A percentile compares a stretch with the other conserved stretches of the same genome.
Evolutionary conservation across 2,113 vertebrate species (phyloP).

Genomic region (Pangasianodon gigas): DNA sequence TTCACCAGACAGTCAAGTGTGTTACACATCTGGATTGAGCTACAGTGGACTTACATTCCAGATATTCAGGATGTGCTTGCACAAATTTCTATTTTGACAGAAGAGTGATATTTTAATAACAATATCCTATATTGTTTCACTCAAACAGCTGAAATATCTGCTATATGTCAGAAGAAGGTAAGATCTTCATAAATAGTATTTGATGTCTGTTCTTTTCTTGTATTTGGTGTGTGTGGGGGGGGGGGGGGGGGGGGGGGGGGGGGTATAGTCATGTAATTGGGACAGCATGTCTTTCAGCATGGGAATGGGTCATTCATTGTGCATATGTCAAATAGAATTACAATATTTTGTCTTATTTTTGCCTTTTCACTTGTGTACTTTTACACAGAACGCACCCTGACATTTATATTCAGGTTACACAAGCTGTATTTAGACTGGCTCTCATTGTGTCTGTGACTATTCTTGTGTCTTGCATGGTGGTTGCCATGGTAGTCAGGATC

Average conservation of each 20-base stretch:
- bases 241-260: constrained; percentile 36
- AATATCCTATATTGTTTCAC: constrained; percentile 72
- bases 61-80: neutral
- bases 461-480: constrained; percentile 20
- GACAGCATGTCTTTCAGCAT: neutral
- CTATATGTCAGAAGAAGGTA: constrained; percentile 99
- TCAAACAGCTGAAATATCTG: constrained; percentile 98
- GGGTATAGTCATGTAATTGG: constrained; percentile 52
- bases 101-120: constrained; percentile 37
- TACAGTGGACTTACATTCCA: neutral
- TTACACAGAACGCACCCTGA: neutral
- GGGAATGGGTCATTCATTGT: neutral
- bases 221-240: constrained; percentile 57
- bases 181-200: constrained; percentile 66
- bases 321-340: neutral
- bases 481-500: constrained; percentile 31
- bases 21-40: neutral
- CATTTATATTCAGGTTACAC: neutral
- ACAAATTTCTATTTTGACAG: neutral
- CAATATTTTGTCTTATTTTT: neutral
- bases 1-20: neutral
- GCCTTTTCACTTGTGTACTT: neutral
- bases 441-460: neutral
- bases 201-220: constrained; percentile 54
- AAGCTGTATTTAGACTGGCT: constrained; percentile 3